Evolutionary conservation across 2,888 invertebrate genomes (phyloP).

Genomic region (Seladonia tumulorum): DNA sequence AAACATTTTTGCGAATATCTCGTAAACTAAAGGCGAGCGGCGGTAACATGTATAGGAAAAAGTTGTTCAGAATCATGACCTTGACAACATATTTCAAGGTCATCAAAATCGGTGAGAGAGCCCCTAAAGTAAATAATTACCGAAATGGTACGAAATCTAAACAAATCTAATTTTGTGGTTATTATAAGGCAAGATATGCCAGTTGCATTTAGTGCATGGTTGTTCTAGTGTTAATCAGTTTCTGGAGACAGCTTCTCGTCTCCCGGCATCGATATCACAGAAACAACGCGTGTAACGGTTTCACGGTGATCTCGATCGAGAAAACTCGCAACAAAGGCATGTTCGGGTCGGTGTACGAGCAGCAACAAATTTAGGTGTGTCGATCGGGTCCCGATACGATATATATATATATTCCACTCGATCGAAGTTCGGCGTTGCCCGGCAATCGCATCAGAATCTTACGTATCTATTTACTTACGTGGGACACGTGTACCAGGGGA

Average conservation of each 20-base stretch:
- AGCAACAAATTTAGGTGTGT: neutral
- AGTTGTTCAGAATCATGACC: too few species aligned
- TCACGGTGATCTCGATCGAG: neutral
- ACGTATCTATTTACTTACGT: conserved; percentile 33
- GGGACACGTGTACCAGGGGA: conserved; percentile 37
- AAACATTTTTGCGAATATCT: too few species aligned
- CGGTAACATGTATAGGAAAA: too few species aligned
- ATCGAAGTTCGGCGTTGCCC: conserved; percentile 27
- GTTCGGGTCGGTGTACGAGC: conserved; percentile 10
- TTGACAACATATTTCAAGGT: too few species aligned
- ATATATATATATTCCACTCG: conserved; percentile 28
- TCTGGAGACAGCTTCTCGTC: neutral
- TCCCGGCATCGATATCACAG: neutral
- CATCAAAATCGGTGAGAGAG: too few species aligned
- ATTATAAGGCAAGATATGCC: too few species aligned
- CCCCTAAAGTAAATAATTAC: too few species aligned
- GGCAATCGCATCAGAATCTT: conserved; percentile 24
- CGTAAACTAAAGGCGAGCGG: too few species aligned
- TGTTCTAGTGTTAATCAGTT: too few species aligned
- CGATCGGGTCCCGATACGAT: conserved; percentile 15
- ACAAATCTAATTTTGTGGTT: too few species aligned
- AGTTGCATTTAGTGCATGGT: too few species aligned
- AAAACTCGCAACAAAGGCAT: neutral
- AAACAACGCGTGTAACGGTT: neutral
- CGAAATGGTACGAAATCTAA: too few species aligned